Evolutionary conservation across 2,888 invertebrate species (phyloP).

Genomic region (Idaea aversata): DNA sequence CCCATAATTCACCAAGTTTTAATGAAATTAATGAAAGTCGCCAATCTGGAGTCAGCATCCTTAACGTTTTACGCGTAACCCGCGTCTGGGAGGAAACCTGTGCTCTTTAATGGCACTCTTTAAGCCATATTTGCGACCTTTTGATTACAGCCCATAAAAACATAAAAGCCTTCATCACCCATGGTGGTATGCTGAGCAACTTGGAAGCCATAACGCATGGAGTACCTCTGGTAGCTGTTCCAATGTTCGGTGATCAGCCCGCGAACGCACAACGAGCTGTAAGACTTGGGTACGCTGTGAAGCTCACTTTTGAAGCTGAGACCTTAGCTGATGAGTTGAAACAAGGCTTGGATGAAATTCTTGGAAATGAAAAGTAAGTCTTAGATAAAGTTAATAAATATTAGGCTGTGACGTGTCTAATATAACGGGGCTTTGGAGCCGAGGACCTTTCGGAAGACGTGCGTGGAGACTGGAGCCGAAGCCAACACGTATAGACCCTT

Average conservation of each 20-base stretch:
- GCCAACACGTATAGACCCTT: no score
- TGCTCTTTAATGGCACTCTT: no score
- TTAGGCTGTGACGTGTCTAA: neutral
- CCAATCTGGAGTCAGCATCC: no score
- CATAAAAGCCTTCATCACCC: slow-evolving; percentile 44
- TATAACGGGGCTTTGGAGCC: no score
- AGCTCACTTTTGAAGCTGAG: slow-evolving; percentile 33
- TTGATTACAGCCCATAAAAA: slow-evolving; percentile 43
- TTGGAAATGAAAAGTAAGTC: slow-evolving; percentile 44
- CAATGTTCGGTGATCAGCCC: slow-evolving; percentile 60
- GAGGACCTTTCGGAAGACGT: no score
- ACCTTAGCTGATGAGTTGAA: slow-evolving; percentile 37
- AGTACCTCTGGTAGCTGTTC: slow-evolving; percentile 52
- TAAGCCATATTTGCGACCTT: neutral
- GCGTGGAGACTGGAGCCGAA: no score
- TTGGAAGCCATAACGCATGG: slow-evolving; percentile 47
- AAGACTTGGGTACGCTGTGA: slow-evolving; percentile 41
- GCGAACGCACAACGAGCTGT: slow-evolving; percentile 45
- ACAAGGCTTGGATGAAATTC: slow-evolving; percentile 39
- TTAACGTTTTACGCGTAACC: no score
- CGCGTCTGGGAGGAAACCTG: no score
- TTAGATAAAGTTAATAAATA: neutral
- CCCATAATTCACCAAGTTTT: no score
- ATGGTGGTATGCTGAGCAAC: slow-evolving; percentile 48
- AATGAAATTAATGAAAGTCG: no score